Evolutionary conservation across 2,797 vertebrate genomes (phyloP).

Genomic region (Oryzias dopingdopingensis): DNA sequence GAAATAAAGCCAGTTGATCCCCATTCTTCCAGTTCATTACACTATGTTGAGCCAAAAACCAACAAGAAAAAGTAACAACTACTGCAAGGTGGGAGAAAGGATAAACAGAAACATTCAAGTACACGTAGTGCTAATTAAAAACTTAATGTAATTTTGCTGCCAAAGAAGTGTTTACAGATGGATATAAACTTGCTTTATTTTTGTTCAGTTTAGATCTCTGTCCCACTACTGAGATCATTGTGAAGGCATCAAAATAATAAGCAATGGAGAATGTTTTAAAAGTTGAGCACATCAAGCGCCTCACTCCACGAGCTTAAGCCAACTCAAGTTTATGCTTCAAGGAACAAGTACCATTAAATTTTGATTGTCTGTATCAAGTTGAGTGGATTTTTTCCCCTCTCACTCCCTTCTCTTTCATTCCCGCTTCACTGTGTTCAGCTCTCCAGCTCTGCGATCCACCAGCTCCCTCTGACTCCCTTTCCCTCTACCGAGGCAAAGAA

Average conservation of each 20-base stretch:
- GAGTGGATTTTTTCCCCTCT: slow-evolving; percentile 52
- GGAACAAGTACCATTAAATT: slow-evolving; percentile 69
- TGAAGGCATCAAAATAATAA: neutral
- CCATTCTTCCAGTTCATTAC: too few species aligned
- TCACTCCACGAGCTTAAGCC: too few species aligned
- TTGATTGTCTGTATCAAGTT: slow-evolving; percentile 81
- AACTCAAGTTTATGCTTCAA: slow-evolving; percentile 51
- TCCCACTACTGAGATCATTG: too few species aligned
- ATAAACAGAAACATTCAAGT: neutral
- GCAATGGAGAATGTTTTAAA: neutral
- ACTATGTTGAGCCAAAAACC: too few species aligned
- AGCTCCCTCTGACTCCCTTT: slow-evolving; percentile 42
- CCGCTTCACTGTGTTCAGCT: slow-evolving; percentile 40
- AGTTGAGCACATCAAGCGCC: too few species aligned
- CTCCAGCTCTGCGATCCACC: slow-evolving; percentile 21
- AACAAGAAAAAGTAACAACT: too few species aligned
- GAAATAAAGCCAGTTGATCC: too few species aligned
- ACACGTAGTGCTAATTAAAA: too few species aligned
- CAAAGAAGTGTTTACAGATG: too few species aligned
- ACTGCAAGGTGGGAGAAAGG: neutral
- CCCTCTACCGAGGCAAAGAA: slow-evolving; percentile 53
- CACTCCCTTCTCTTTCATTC: slow-evolving; percentile 47
- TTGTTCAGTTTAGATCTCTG: neutral
- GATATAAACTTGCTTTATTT: too few species aligned
- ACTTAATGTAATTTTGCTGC: too few species aligned